phyloP scores from a whole-genome alignment of 2,888 invertebrate genomes.

The Arrhopalites spinosus region DNA sequence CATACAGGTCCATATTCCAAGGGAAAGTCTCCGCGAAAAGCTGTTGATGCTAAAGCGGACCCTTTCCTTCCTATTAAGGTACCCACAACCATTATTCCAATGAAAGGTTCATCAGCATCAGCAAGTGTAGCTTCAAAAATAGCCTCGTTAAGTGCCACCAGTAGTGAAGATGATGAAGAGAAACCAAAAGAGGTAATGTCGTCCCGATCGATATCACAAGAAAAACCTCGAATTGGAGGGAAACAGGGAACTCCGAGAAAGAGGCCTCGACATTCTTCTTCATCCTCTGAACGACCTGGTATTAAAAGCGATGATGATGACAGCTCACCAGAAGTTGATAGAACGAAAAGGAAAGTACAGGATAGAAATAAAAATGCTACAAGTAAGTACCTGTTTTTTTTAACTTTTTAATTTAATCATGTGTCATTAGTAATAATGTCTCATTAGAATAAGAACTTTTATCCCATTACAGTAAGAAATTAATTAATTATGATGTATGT shows the following conservation, averaged over 20 bases:
- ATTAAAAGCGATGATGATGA: slow-evolving; percentile 40
- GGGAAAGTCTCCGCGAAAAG: slow-evolving; percentile 40
- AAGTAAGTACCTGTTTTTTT: no score
- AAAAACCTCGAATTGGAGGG: slow-evolving; percentile 34
- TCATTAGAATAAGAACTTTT: no score
- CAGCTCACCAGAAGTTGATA: slow-evolving; percentile 49
- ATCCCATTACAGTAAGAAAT: no score
- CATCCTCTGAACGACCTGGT: slow-evolving; percentile 40
- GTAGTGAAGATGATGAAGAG: slow-evolving; percentile 52
- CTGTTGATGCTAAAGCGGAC: slow-evolving; percentile 41
- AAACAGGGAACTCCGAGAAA: slow-evolving; percentile 31
- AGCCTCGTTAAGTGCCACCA: slow-evolving; percentile 51
- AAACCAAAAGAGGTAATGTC: slow-evolving; percentile 25
- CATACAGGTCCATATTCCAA: slow-evolving; percentile 29
- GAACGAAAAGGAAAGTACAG: slow-evolving; percentile 47
- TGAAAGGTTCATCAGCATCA: slow-evolving; percentile 42
- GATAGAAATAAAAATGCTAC: slow-evolving; percentile 54
- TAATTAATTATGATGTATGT: no score
- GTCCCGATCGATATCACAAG: slow-evolving; percentile 39
- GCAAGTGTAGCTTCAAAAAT: slow-evolving; percentile 31
- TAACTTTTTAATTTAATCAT: no score
- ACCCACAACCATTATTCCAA: slow-evolving; percentile 40
- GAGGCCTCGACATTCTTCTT: slow-evolving; percentile 35
- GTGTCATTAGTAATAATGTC: no score
- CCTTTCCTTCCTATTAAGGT: slow-evolving; percentile 45